Evolutionary conservation across 2,888 invertebrate species (phyloP).

Genomic region (Hanleya hanleyi): DNA sequence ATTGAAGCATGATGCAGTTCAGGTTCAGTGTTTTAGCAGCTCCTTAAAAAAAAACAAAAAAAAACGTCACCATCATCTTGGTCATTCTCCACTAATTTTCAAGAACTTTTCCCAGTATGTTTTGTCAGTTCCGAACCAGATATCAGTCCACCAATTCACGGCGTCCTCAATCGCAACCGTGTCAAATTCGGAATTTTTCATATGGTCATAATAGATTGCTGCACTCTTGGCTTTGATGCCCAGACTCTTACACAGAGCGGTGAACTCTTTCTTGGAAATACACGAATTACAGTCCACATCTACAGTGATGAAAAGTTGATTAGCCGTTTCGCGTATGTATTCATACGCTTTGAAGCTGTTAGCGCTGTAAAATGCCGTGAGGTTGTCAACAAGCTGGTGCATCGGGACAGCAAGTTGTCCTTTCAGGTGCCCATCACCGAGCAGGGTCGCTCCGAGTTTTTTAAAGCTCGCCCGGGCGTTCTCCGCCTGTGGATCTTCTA

Average conservation of each 20-base stretch:
- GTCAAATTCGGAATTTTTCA: not conserved
- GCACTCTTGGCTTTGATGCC: not conserved
- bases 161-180: not conserved
- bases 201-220: not conserved
- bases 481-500: not conserved
- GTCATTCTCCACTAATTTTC: not conserved
- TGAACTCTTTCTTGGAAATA: not conserved
- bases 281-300: not conserved
- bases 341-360: not conserved
- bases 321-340: not conserved
- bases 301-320: not conserved
- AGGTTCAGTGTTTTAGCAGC: too few relatives aligned
- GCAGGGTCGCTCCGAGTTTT: not conserved
- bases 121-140: not conserved
- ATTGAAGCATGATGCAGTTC: too few relatives aligned
- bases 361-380: not conserved
- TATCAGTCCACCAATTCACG: not conserved
- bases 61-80: too few relatives aligned
- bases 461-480: not conserved
- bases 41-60: too few relatives aligned
- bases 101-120: not conserved
- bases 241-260: not conserved
- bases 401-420: not conserved
- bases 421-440: not conserved
- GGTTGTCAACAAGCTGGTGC: slow-evolving; percentile 4